Percentiles rank a stretch among this genome's conserved stretches.
phyloP scores from a whole-genome alignment of 2,888 invertebrate species.

The Lasioglossum lativentre region DNA sequence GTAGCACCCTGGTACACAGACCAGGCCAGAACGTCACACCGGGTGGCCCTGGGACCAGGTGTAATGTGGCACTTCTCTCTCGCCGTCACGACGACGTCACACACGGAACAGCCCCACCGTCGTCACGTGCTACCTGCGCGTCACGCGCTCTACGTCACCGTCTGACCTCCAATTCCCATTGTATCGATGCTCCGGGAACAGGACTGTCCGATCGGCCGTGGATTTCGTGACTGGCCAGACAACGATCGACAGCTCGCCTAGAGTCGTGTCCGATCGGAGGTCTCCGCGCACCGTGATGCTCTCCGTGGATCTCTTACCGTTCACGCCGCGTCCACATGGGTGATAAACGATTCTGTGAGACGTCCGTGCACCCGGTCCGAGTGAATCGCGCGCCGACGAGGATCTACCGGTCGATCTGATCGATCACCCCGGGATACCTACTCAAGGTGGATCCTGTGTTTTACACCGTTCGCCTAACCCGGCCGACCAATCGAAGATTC shows the following conservation, averaged over 20 bases:
- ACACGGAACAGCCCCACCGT: constrained; percentile 53
- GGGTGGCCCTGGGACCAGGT: constrained; percentile 61
- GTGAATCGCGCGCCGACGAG: background rate
- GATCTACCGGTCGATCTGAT: background rate
- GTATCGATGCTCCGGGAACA: background rate
- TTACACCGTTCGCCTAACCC: background rate
- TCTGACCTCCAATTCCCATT: constrained; percentile 17
- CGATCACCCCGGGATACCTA: background rate
- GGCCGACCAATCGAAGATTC: background rate
- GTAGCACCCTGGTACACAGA: constrained; percentile 77
- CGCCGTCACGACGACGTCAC: constrained; percentile 39
- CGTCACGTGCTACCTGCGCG: constrained; percentile 68
- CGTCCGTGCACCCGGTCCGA: background rate
- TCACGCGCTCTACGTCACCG: constrained; percentile 42
- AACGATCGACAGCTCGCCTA: background rate
- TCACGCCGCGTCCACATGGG: background rate
- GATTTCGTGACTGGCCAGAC: background rate
- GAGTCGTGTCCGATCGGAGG: background rate
- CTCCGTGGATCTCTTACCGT: background rate
- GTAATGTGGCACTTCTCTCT: constrained; percentile 59
- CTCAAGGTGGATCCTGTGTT: background rate
- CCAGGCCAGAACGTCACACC: constrained; percentile 71
- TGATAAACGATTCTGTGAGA: background rate
- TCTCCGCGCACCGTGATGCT: background rate
- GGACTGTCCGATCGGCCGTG: background rate